These are phyloP conservation scores for Callocephalon fimbriatum DNA, from an alignment of 2,113 vertebrate species.

Conservation along the genomic window DNA sequence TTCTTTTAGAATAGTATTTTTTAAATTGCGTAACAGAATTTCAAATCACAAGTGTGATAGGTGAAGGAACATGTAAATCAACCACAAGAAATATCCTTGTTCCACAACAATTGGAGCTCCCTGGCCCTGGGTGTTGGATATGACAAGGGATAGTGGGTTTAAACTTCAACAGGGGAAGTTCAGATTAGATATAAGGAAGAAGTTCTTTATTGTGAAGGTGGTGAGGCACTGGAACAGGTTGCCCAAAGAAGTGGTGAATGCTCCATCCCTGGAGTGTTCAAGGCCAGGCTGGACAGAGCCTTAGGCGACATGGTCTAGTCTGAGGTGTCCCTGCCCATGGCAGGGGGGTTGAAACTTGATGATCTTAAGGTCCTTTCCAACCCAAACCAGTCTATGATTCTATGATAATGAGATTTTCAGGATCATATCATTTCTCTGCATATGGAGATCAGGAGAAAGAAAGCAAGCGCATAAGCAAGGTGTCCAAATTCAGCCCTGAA, in stretches of 20 bases:
- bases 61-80: not conserved
- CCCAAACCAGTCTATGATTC: not conserved
- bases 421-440: not conserved
- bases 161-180: not conserved
- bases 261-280: not conserved
- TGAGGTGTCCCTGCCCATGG: not conserved
- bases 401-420: not conserved
- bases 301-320: not conserved
- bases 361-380: not conserved
- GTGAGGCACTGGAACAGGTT: not conserved
- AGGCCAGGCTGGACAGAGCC: not conserved
- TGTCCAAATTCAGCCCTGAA: not conserved
- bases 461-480: not conserved
- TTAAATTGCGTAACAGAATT: not conserved
- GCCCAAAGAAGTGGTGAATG: not conserved
- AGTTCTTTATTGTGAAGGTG: not conserved
- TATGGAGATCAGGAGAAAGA: not conserved
- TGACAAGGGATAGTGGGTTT: not conserved
- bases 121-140: not conserved
- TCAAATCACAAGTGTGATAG: not conserved
- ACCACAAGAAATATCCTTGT: not conserved
- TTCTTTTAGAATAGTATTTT: not conserved
- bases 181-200: not conserved
- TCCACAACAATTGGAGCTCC: not conserved
- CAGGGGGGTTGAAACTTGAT: not conserved